Evolutionary conservation across 2,113 vertebrate species (phyloP).

Genomic region (Cebus imitator): DNA sequence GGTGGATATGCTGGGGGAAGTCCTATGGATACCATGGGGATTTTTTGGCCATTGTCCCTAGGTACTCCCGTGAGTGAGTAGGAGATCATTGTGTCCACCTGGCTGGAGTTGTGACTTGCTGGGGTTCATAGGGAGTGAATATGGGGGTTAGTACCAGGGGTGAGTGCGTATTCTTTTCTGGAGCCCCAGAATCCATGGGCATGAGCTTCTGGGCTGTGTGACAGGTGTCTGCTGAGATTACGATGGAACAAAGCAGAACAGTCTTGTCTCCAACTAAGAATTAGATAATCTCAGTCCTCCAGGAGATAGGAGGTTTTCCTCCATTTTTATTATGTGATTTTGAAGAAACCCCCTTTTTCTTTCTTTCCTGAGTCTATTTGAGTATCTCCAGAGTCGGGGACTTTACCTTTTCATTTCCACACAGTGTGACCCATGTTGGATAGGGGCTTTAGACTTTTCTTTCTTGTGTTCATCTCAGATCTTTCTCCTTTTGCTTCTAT

Average conservation of each 20-base stretch:
- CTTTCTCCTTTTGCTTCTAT: background rate
- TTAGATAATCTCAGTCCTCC: background rate
- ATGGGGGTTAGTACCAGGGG: background rate
- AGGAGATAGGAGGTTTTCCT: background rate
- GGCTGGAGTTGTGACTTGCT: background rate
- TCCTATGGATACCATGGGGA: background rate
- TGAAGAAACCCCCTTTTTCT: background rate
- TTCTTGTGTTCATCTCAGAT: background rate
- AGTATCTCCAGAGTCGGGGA: background rate
- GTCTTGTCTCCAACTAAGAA: background rate
- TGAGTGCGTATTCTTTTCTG: background rate
- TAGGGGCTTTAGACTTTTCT: background rate
- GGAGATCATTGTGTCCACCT: background rate
- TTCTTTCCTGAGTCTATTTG: background rate
- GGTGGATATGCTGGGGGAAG: background rate
- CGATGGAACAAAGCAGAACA: background rate
- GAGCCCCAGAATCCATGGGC: background rate
- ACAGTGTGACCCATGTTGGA: background rate
- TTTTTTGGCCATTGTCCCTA: background rate
- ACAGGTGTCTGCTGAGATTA: background rate
- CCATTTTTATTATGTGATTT: background rate
- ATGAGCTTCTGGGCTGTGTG: background rate
- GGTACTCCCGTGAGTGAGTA: background rate
- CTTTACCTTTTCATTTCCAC: background rate
- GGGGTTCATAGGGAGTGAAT: background rate